Base-by-base conservation (phyloP, 2,797 vertebrate genomes). In the Diplodus sargus region DNA sequence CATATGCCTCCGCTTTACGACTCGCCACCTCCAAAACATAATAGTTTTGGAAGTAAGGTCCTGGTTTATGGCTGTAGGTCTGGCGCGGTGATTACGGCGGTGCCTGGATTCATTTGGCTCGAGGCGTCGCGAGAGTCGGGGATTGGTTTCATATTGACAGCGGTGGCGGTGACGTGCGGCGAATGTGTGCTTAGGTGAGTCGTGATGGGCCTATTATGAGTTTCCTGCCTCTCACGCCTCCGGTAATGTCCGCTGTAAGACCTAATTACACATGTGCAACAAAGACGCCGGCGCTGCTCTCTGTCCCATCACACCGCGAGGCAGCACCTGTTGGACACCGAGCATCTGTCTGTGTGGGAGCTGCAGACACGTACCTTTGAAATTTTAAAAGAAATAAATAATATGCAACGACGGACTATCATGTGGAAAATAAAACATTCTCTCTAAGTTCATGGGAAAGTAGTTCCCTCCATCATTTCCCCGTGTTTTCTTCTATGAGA, bases 221-320 rank as follows among this genome's bases (percentile, higher is more conserved):
- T 81, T 93, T 95, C 93, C 92, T 91, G 93, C 89, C 78, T 80
- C 87, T 87, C 88, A 67, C 90, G 79, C 94, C 91, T 93, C 87
- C 89, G 86, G 67, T 93, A 86, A 93, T 91, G 86, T 83, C 85
- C 47, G 82, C 76, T 84, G 61, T 89, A 76, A 83, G 86, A 70
- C 73, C 76, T 85, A 85, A 92, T 92, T 87, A 88, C 47, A 73
- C 2, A 3, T 8, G 54, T 20, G 28, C 64, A 18, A 28, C 74
- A 76, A 52, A 81, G 61, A 61, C 42, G 53, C 22, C 48, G 47
- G 70, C 28, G 51, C 82, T 88, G 90, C 87, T 87, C 69, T 81
- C 53, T 76, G 76, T 89, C 81, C 78, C 43, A 63, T 81, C 81
- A 87, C 89, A 82, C 84, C 70, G 51, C n/a, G 20, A 48, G 60